Evolutionary conservation across 1,140 invertebrate genomes (phyloP).

Genomic region (Macrotrachela quadricornifera): DNA sequence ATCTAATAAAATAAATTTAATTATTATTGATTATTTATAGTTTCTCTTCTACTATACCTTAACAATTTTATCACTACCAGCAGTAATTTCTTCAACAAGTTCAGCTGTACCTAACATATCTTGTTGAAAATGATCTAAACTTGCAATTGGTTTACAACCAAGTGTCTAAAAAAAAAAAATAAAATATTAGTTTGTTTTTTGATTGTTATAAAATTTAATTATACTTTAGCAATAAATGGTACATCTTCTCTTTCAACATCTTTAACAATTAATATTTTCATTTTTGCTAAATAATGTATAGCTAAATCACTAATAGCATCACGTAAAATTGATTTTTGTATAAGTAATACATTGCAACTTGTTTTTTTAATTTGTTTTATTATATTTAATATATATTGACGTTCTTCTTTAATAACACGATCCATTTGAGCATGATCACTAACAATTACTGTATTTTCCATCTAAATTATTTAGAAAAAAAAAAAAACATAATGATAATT

Average conservation of each 20-base stretch:
- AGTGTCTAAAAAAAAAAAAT: slow-evolving; percentile 41
- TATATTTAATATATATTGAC: slow-evolving; percentile 90
- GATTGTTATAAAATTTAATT: slow-evolving; percentile 37
- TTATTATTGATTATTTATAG: background rate
- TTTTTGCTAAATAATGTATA: slow-evolving; percentile 91
- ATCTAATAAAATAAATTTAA: slow-evolving; percentile 34
- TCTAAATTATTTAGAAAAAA: slow-evolving; percentile 38
- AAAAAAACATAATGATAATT: no score
- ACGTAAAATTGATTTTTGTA: slow-evolving; percentile 91
- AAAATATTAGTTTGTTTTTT: slow-evolving; percentile 9
- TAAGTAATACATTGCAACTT: slow-evolving; percentile 86
- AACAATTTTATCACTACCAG: slow-evolving; percentile 72
- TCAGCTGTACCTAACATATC: slow-evolving; percentile 78
- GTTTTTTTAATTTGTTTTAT: slow-evolving; percentile 96
- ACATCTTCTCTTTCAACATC: slow-evolving; percentile 94
- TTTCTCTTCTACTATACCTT: slow-evolving; percentile 39
- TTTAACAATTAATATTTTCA: slow-evolving; percentile 95
- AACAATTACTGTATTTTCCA: slow-evolving; percentile 89
- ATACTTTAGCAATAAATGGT: slow-evolving; percentile 62
- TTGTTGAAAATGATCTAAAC: slow-evolving; percentile 78
- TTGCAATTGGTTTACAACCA: slow-evolving; percentile 85
- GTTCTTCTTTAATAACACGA: slow-evolving; percentile 86
- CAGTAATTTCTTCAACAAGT: slow-evolving; percentile 73
- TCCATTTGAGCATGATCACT: slow-evolving; percentile 99
- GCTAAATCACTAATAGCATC: slow-evolving; percentile 92